Base-by-base conservation (phyloP, 2,888 invertebrate species). In the Acleris laterana region DNA sequence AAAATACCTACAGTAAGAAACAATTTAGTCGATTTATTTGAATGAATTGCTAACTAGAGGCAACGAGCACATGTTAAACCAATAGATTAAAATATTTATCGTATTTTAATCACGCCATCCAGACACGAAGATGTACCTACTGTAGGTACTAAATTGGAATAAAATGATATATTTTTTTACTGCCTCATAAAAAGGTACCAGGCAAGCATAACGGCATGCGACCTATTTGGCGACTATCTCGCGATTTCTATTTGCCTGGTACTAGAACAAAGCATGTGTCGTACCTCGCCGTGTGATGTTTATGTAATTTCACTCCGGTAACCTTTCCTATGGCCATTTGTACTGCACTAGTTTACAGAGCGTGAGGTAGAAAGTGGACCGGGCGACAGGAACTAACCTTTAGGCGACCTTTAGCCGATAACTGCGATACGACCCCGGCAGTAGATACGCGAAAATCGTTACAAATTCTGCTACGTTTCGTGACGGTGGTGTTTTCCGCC, bases 311-410 rank as follows among this genome's bases (percentile, higher is more conserved):
- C 66, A 67, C 64, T 70, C 68, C 48, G 63, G 68, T 69, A 68
- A 77, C 78, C 80, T 79, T 81, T 79, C 63, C 73, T 75, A 72
- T 71, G 69, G 74, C 75, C 74, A 70, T 69, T 69, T 76, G 75
- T 75, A 77, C 70, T 90, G 89, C 87, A 88, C 90, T 81, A 90
- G 86, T 89, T 90, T 85, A 81, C 78, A 83, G 83, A 81, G 74
- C 73, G 74, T 77, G 78, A 72, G 69, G 73, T 88, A 90, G 90
- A 90, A 91, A 91, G 90, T 82, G 79, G 81, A 82, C 83, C 69
- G 69, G 83, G 87, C 86, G 83, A 84, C 85, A 86, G 87, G 87
- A 87, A 86, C 79, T 87, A 79, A 90, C 90, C 91, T 90, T 90
- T 91, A 71, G 76, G 72, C 81, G 82, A 90, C 89, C 90, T 89